phyloP scores from a whole-genome alignment of 2,113 vertebrate genomes.

The Narcine bancroftii region DNA sequence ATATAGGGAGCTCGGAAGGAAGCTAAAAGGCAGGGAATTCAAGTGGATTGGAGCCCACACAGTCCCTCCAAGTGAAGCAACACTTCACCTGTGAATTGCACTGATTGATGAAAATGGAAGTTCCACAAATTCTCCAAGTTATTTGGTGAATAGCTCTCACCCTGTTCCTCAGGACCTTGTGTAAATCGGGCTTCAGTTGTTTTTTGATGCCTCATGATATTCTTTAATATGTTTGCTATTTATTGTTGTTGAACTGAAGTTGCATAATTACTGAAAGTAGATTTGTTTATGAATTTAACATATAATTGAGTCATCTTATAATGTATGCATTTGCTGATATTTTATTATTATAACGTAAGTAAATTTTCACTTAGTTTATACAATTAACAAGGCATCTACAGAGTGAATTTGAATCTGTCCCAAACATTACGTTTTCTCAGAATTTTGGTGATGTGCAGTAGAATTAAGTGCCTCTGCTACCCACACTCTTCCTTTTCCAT shows the following conservation, averaged over 20 bases:
- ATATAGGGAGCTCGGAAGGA: too few relatives aligned
- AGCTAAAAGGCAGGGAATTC: too few relatives aligned
- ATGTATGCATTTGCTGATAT: constrained; percentile 13
- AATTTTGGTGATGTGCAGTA: neutral
- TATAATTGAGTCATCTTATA: neutral
- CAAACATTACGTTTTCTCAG: neutral
- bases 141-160: neutral
- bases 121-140: neutral
- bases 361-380: too few relatives aligned
- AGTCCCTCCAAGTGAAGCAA: too few relatives aligned
- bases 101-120: neutral
- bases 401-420: neutral
- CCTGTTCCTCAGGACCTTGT: neutral
- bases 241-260: neutral
- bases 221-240: neutral
- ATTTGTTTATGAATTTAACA: neutral
- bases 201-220: neutral
- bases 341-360: too few relatives aligned
- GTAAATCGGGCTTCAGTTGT: neutral
- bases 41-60: too few relatives aligned
- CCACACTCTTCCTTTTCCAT: neutral
- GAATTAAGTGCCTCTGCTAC: neutral
- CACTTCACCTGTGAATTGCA: too few relatives aligned
- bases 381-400: too few relatives aligned
- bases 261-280: neutral